phyloP scores from a whole-genome alignment of 2,113 vertebrate species.

The Maccullochella peelii region DNA sequence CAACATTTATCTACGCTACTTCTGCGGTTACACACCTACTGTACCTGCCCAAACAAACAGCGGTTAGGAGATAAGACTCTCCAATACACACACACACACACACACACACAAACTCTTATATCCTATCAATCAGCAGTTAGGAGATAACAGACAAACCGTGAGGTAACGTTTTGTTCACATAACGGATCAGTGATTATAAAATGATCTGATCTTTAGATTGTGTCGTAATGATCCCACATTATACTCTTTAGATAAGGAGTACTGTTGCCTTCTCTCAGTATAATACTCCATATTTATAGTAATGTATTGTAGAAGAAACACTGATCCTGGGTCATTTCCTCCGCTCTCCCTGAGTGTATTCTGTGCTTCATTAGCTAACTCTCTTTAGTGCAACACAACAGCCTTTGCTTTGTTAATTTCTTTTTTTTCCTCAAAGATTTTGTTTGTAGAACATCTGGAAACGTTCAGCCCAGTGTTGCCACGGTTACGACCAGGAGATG shows the following conservation, averaged over 20 bases:
- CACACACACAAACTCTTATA: not conserved
- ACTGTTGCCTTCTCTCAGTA: not conserved
- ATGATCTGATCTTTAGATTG: not conserved
- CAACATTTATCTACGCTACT: slow-evolving; percentile 2
- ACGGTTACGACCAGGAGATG: not conserved
- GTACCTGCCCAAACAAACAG: slow-evolving; percentile 26
- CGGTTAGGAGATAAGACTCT: slow-evolving; percentile 8
- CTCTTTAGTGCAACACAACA: slow-evolving; percentile 10
- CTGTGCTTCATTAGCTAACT: not conserved
- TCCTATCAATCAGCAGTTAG: not conserved
- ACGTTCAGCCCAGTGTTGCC: slow-evolving; percentile 12
- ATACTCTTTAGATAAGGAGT: not conserved
- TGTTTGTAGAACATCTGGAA: slow-evolving; percentile 56
- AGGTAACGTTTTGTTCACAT: not conserved
- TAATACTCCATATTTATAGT: not conserved
- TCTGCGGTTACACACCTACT: slow-evolving; percentile 31
- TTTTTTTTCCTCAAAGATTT: slow-evolving; percentile 5
- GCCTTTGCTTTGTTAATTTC: slow-evolving; percentile 6
- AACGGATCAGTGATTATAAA: not conserved
- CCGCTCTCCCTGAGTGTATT: not conserved
- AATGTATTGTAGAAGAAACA: not conserved
- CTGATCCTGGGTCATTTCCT: slow-evolving; percentile 1
- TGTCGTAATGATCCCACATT: not conserved
- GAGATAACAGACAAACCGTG: not conserved
- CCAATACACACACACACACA: not conserved